Evolutionary conservation across 2,797 vertebrate genomes (phyloP), one percentile per base, ranked within the genome.

Genomic region (Caiman crocodilus): DNA sequence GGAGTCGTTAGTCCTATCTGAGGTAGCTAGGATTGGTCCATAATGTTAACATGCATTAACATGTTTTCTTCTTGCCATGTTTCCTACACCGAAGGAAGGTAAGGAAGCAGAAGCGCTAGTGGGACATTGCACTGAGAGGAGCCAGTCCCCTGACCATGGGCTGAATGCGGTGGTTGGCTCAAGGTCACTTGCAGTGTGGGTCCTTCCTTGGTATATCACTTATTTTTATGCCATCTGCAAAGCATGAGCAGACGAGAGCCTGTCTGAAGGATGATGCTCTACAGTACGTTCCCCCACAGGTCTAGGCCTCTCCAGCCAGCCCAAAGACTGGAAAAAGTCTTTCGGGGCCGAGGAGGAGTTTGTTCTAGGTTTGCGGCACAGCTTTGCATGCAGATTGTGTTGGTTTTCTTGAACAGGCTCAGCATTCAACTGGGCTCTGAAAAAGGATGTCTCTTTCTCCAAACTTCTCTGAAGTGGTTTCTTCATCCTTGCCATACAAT

Each of bases 361-460:
- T 14, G 67, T 21, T 71, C 67, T 7, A 42, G 32, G 6, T 14
- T 32, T 35, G 14, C 25, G 67, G 13, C 67, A 71, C 42, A 71
- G 67, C 42, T 71, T 21, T 42, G 4, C 21, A 25, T 73, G 17
- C 12, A 26, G 50, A n/a, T 35, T 71, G 25, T 16, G 32, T 18
- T 7, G 1, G 65, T 50, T 26, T 28, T 5, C 26, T 73, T 2
- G 12, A 35, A 1, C 0, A 3, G 1, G 12, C 28, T 4, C 25
- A 14, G 7, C 5, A 0, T 0, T 0, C 12, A 0, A 3, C 30
- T 59, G 1, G 26, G 25, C 1, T 0, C 2, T 1, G 12, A 50
- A 14, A 14, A 56, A 11, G 10, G 26, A 26, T 1, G 0, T 60
- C 81, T 25, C 17, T 65, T 55, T 67, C 14, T 59, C 16, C 75